Evolutionary conservation across 2,888 invertebrate genomes (phyloP).

Genomic region (Lacanobia wlatinum): DNA sequence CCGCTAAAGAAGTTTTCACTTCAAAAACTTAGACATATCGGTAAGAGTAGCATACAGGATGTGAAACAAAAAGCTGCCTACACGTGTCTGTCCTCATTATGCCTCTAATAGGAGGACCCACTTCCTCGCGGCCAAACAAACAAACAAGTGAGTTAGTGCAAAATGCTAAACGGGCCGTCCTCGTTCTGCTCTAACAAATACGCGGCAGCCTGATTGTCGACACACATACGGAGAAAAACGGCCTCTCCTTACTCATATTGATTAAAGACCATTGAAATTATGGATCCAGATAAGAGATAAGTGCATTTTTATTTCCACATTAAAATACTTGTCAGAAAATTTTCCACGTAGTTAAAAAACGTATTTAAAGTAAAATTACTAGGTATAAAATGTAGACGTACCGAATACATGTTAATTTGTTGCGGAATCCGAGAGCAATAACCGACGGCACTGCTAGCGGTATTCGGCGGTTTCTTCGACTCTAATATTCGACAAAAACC

Average conservation of each 20-base stretch:
- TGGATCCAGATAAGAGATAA: constrained; percentile 29
- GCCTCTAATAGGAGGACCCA: constrained; percentile 59
- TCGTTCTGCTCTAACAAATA: constrained; percentile 67
- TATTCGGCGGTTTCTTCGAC: constrained; percentile 88
- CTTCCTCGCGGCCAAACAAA: constrained; percentile 63
- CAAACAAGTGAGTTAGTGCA: constrained; percentile 68
- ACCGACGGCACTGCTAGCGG: constrained; percentile 88
- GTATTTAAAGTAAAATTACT: constrained; percentile 84
- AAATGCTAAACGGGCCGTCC: constrained; percentile 75
- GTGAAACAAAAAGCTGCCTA: constrained; percentile 28
- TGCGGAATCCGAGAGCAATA: constrained; percentile 91
- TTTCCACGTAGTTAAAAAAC: constrained; percentile 69
- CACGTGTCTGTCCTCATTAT: constrained; percentile 50
- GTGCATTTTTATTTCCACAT: constrained; percentile 48
- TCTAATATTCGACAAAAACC: constrained; percentile 89
- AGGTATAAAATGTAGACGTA: constrained; percentile 88
- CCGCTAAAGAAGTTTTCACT: too few relatives aligned
- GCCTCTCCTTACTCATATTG: constrained; percentile 54
- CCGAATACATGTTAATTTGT: constrained; percentile 91
- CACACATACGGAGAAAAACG: constrained; percentile 67
- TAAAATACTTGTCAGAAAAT: constrained; percentile 53
- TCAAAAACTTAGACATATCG: constrained; percentile 24
- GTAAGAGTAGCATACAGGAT: constrained; percentile 23
- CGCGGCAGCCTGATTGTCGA: constrained; percentile 65
- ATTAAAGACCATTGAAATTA: constrained; percentile 45